Base-by-base conservation (phyloP, 2,113 vertebrate genomes). In the Saccopteryx leptura region DNA sequence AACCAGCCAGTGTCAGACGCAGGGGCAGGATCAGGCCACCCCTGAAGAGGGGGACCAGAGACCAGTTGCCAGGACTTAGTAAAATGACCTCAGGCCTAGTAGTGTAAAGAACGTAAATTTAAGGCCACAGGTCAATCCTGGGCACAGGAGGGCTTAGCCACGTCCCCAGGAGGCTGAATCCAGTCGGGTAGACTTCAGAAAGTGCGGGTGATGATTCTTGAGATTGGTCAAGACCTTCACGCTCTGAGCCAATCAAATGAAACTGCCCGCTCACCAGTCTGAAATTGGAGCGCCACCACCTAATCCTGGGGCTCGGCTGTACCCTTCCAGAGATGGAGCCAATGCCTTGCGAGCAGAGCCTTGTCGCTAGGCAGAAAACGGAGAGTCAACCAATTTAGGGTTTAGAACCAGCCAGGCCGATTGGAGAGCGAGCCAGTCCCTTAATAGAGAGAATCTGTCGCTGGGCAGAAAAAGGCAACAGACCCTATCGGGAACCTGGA, bases 31-130 rank as follows among this genome's bases (percentile, higher is more conserved):
- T 17, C 1, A 50, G 90, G 52, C 92, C 89, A 28, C 54, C 94
- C 94, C 86, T 82, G 50, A 83, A 50, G 82, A 14, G 66, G 58
- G 58, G 46, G 48, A 24, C 23, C 28, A 52, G 28, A 71, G 61
- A n/a, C 58, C 84, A 33, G 4, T 8, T 58, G 75, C 84, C 68
- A 52, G 79, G 84, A 75, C 48, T 60, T 6, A 54, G 60, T 23
- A 48, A 93, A 90, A 80, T 3, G 13, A 68, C 46, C 39, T 33
- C 68, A 65, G 63, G 39, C 91, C 78, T 52, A 48, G 82, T 96
- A 95, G 94, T 96, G 96, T 98, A 21, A 69, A 85, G 48, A 93
- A 81, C 11, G 5, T 46, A 61, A 75, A 83, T 58, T 39, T 23
- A 82, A 90, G 78, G 68, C 83, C 75, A 18, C 86, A 13, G 88